Evolutionary conservation across 2,113 vertebrate genomes (phyloP), one percentile per base, ranked within the genome.

Genomic region (Rhadina sibilatrix): DNA sequence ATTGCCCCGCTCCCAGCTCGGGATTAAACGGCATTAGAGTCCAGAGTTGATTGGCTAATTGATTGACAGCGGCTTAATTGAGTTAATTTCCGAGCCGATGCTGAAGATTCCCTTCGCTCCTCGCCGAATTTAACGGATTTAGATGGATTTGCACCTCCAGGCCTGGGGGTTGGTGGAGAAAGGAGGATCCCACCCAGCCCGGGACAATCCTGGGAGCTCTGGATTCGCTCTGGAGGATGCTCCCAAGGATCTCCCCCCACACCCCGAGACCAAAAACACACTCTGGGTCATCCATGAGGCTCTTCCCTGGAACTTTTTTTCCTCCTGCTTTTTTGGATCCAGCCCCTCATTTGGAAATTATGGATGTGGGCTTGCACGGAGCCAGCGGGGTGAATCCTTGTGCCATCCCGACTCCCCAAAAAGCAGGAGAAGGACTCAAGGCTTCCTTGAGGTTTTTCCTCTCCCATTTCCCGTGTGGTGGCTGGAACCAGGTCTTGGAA

Each of bases 1-100:
- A 98, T 98, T 96, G 96, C 96, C 66, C 95, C 46, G 61, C 97
- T 97, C 96, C 94, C 88, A 92, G 90, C 89, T 87, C 31, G 40
- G 97, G 97, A 98, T 98, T 97, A 97, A 98, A 97, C 60, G 97
- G 96, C 93, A 90, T 94, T 86, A 38, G 94, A 96, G 92, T 84
- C 24, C 63, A 97, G 94, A 97, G 94, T 93, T 94, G 66, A 95
- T 97, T 93, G 97, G 90, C 96, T 98, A 98, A 98, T 98, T 98
- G 97, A 98, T 8, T 83, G 97, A 78, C 96, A 90, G 96, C 94
- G 95, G 96, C 96, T 97, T 97, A 97, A 98, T 97, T 78, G 79
- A 49, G 88, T 85, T 98, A 97, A 98, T 97, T 97, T 92, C 78
- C 37, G 28, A 83, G 91, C 38, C 35, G 80, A 66, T 46, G 76